Evolutionary conservation across 2,113 vertebrate genomes (phyloP).

Genomic region (Stictonetta naevosa): DNA sequence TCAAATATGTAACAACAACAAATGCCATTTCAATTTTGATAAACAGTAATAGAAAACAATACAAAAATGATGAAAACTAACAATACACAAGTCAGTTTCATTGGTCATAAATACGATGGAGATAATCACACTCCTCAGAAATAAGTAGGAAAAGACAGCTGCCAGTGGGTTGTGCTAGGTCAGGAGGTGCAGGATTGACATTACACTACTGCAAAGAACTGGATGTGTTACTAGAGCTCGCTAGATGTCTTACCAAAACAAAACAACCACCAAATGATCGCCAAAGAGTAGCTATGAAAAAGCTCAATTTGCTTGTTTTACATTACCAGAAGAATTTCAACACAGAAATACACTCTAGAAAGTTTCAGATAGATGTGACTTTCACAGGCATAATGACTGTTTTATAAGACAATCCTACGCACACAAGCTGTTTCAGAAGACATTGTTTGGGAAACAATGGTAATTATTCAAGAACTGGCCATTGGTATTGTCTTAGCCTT

Average conservation of each 20-base stretch:
- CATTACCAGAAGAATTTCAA: neutral
- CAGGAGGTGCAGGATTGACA: neutral
- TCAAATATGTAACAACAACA: neutral
- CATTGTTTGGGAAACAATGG: neutral
- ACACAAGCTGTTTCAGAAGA: neutral
- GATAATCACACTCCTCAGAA: neutral
- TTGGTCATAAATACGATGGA: neutral
- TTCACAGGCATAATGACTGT: neutral
- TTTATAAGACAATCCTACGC: neutral
- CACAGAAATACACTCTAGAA: neutral
- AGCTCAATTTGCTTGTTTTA: neutral
- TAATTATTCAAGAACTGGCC: neutral
- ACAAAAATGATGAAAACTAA: neutral
- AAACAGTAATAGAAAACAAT: neutral
- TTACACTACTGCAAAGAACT: neutral
- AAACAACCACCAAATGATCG: neutral
- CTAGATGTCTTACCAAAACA: neutral
- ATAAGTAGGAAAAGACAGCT: neutral
- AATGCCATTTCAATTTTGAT: neutral
- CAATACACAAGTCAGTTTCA: neutral
- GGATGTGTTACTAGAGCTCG: neutral
- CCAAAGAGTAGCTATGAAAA: neutral
- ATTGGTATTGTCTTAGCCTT: neutral
- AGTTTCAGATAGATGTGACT: neutral
- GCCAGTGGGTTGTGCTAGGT: accelerated